Percentiles rank a stretch among this genome's conserved stretches.
Conservation (phyloP, 2,888 invertebrate genomes). For the Drosophila rubida region DNA sequence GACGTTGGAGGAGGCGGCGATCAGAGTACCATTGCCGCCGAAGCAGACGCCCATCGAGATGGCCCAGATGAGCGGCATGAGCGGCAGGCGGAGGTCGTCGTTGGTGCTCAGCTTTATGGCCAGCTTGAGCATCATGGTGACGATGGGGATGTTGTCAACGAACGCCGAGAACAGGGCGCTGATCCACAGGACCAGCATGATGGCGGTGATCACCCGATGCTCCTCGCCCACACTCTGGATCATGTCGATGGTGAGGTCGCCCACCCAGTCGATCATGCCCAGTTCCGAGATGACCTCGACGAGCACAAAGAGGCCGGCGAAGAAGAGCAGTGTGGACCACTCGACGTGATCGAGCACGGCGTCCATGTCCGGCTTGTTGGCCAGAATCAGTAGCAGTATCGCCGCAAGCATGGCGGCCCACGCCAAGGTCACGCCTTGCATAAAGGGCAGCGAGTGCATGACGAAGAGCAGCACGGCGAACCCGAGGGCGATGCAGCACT, state of each 20-base stretch:
- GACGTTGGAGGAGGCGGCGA: slow-evolving; percentile 96
- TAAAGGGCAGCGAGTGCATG: slow-evolving; percentile 90
- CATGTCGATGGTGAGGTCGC: slow-evolving; percentile 88
- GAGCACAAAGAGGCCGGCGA: slow-evolving; percentile 94
- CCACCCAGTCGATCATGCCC: slow-evolving; percentile 92
- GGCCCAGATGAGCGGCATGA: slow-evolving; percentile 93
- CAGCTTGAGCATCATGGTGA: slow-evolving; percentile 95
- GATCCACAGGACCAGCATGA: slow-evolving; percentile 92
- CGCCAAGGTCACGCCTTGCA: slow-evolving; percentile 90
- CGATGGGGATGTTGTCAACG: slow-evolving; percentile 95
- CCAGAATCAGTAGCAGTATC: slow-evolving; percentile 90
- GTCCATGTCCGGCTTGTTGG: slow-evolving; percentile 91
- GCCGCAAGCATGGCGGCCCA: slow-evolving; percentile 95
- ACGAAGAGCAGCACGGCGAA: slow-evolving; percentile 92
- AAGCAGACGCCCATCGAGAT: slow-evolving; percentile 94
- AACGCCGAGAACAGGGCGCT: slow-evolving; percentile 93
- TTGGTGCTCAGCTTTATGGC: slow-evolving; percentile 89
- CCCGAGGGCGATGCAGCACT: slow-evolving; percentile 89
- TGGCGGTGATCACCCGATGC: slow-evolving; percentile 88
- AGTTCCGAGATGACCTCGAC: slow-evolving; percentile 94
- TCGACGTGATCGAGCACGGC: slow-evolving; percentile 92
- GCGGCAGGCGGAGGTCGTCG: slow-evolving; percentile 88
- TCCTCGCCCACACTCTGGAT: slow-evolving; percentile 88
- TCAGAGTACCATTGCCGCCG: slow-evolving; percentile 95
- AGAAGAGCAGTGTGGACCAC: slow-evolving; percentile 95